Evolutionary conservation across 2,113 vertebrate genomes (phyloP), one percentile per base, ranked within the genome.

Genomic region (Canis aureus): DNA sequence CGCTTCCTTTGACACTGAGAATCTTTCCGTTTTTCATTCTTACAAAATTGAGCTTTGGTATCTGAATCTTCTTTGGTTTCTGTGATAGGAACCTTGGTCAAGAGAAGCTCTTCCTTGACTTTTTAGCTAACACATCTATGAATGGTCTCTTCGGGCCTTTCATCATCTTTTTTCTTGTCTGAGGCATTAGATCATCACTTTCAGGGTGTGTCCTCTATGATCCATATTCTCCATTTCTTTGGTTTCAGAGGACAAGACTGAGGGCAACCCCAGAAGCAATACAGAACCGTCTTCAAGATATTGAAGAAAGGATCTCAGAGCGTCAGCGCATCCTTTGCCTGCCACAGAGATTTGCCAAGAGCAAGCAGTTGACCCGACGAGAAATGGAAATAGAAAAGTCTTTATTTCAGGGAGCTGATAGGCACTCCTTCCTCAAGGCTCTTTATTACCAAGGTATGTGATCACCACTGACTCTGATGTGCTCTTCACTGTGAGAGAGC

Each of bases 381-480:
- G 99, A 99, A 99, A 99, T 99, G 99, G 99, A 99, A 98, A 99
- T 99, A 11, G 99, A 99, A 94, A 99, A 98, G 0, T 99, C 99
- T 1, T 99, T 99, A 81, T 99, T 99, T 96, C 99, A 99, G 93
- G 99, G 99, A 25, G 99, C 96, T 3, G 99, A 99, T 89, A 99
- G 99, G 0, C 99, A 98, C 74, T 98, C 99, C 78, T 99, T 99
- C 97, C 99, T 99, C 69, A 97, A 99, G 11, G 99, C 99, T 0
- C 99, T 99, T 89, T 99, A 99, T 98, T 99, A 99, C 51, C 98
- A 99, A 99, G 99, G 99, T 99, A 93, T 2, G 78, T 84, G 86
- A 73, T 98, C 85, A 53, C 93, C 67, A 83, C 49, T 71, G 49
- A 94, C 57, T 94, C 93, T 49, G 43, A 93, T 91, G 20, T 80